Conservation (phyloP, 2,888 invertebrate genomes). For the Steinernema hermaphroditum region DNA sequence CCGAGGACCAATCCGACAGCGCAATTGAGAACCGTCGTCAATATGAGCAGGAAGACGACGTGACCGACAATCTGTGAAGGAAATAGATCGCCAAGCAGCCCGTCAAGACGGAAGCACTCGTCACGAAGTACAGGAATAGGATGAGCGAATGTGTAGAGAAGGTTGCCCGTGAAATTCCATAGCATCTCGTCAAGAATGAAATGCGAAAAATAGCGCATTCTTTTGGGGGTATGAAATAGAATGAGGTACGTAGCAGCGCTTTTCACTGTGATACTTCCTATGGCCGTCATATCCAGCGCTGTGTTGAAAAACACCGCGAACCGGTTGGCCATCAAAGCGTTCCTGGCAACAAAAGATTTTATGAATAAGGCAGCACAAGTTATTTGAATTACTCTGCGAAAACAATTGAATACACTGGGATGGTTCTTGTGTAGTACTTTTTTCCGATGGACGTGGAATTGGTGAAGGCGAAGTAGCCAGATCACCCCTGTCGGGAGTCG, state of each 20-base stretch:
- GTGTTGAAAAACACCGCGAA: slow-evolving; percentile 30
- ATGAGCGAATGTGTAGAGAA: neutral
- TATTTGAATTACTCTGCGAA: too few relatives aligned
- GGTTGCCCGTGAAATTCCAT: neutral
- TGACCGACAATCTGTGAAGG: neutral
- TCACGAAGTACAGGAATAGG: neutral
- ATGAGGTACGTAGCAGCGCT: slow-evolving; percentile 38
- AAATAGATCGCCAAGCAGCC: neutral
- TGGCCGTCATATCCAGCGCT: slow-evolving; percentile 35
- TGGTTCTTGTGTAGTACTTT: too few relatives aligned
- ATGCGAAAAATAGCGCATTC: neutral
- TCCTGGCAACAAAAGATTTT: too few relatives aligned
- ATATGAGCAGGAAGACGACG: neutral
- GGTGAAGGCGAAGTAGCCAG: too few relatives aligned
- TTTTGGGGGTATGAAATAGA: slow-evolving; percentile 37
- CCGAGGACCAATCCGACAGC: neutral
- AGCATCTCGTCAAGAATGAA: neutral
- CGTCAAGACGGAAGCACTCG: neutral
- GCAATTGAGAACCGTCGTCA: neutral
- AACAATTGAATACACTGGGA: too few relatives aligned
- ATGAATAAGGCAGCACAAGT: too few relatives aligned
- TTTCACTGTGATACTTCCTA: neutral
- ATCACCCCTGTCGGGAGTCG: too few relatives aligned
- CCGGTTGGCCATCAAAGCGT: neutral
- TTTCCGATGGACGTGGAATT: too few relatives aligned